A percentile compares a stretch with the other conserved stretches of the same genome.
Conservation (phyloP, 2,888 invertebrate genomes). For the Peribatodes rhomboidaria region DNA sequence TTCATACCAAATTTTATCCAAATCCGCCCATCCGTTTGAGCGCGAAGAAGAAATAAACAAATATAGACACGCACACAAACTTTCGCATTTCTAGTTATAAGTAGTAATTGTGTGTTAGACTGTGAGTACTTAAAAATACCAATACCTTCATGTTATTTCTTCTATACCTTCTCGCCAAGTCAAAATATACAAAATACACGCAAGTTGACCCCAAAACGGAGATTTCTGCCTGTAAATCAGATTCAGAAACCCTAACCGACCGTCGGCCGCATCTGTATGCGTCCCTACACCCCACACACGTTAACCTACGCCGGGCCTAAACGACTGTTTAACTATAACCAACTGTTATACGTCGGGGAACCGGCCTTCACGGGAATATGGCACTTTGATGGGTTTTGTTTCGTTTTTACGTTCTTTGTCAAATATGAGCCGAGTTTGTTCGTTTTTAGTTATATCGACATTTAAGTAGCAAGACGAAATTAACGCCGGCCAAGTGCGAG, state of each 20-base stretch:
- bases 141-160: neutral
- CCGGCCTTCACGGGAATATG: neutral
- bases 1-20: too few relatives aligned
- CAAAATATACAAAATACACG: slow-evolving; percentile 8
- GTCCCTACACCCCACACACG: slow-evolving; percentile 11
- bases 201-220: neutral
- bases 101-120: too few relatives aligned
- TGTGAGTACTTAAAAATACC: neutral
- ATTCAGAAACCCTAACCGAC: neutral
- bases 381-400: slow-evolving; percentile 10
- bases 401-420: neutral
- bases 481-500: too few relatives aligned
- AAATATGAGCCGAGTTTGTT: neutral
- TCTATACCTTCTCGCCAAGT: neutral
- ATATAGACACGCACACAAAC: too few relatives aligned
- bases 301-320: slow-evolving; percentile 19
- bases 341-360: slow-evolving; percentile 9
- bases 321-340: slow-evolving; percentile 27
- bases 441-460: neutral
- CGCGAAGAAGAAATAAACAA: too few relatives aligned
- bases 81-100: too few relatives aligned
- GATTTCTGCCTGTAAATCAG: slow-evolving; percentile 10
- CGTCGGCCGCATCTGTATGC: slow-evolving; percentile 15
- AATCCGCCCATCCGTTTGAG: too few relatives aligned
- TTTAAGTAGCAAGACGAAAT: neutral